Conservation (phyloP, 2,797 vertebrate genomes). For the Sphenopsis melanotis region DNA sequence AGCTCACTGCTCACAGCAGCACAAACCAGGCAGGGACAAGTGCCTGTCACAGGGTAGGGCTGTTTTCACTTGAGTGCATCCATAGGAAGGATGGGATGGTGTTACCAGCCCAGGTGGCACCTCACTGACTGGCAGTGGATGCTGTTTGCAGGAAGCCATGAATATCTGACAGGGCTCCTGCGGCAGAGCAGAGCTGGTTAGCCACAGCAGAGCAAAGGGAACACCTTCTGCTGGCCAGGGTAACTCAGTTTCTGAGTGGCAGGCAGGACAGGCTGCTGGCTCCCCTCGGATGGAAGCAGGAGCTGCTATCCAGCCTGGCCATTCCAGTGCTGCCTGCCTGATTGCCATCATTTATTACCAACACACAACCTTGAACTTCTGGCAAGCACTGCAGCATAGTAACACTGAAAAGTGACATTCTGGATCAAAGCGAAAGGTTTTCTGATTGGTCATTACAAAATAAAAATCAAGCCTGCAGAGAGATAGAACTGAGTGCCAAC, state of each 20-base stretch:
- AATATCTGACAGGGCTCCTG: background rate
- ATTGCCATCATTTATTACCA: background rate
- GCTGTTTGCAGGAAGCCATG: background rate
- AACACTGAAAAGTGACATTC: background rate
- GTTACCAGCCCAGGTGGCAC: rapidly evolving
- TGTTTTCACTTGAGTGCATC: background rate
- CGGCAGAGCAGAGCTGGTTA: background rate
- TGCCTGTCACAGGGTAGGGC: background rate
- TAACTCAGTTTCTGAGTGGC: background rate
- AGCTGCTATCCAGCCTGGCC: background rate
- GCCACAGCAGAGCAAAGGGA: background rate
- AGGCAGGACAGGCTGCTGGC: background rate
- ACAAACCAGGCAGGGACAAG: rapidly evolving
- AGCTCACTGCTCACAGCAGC: background rate
- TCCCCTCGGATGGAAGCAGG: background rate
- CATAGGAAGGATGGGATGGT: background rate
- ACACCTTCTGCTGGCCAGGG: background rate
- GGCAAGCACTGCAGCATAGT: constrained; percentile 13
- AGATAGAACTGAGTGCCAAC: background rate
- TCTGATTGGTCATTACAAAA: background rate
- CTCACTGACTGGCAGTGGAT: background rate
- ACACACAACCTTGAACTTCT: background rate
- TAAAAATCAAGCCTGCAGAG: background rate
- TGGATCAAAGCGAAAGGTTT: background rate
- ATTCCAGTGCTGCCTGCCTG: rapidly evolving